A percentile compares a stretch with the other conserved stretches of the same genome.
Conservation (phyloP, 2,797 vertebrate species). For the Hoplostethus mediterraneus region DNA sequence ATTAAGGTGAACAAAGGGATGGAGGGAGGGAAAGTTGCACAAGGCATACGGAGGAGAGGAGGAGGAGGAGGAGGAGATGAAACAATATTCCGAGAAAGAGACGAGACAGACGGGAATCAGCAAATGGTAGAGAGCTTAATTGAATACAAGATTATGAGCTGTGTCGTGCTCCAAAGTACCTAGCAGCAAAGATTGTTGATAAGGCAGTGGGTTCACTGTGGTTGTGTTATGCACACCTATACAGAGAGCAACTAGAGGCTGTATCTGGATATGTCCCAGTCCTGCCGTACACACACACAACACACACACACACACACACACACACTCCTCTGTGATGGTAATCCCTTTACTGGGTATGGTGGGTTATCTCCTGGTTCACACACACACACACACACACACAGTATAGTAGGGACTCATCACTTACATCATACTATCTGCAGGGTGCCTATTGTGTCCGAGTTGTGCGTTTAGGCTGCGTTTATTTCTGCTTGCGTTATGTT, state of each 20-base stretch:
- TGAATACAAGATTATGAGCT: conserved; percentile 17
- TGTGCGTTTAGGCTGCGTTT: conserved; percentile 58
- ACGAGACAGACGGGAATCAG: conserved; percentile 12
- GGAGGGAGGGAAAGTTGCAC: neutral
- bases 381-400: conserved; percentile 19
- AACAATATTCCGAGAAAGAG: neutral
- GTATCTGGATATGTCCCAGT: conserved; percentile 50
- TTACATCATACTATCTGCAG: conserved; percentile 57
- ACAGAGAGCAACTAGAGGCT: conserved; percentile 21
- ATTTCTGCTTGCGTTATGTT: conserved; percentile 59
- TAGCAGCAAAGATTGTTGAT: conserved; percentile 2
- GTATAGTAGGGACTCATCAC: conserved; percentile 55
- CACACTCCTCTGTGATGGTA: conserved; percentile 31
- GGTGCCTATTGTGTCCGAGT: conserved; percentile 63
- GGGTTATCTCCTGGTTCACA: conserved; percentile 37
- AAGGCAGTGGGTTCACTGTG: conserved; percentile 18
- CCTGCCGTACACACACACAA: neutral
- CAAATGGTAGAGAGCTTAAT: conserved; percentile 3
- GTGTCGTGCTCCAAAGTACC: conserved; percentile 7
- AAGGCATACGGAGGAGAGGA: neutral
- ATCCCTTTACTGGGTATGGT: conserved; percentile 40
- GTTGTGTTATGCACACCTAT: conserved; percentile 12
- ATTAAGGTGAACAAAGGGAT: conserved; percentile 34
- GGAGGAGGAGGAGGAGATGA: conserved; percentile 5
- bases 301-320: neutral